These are phyloP conservation scores for Desmophyllum pertusum DNA, from an alignment of 92 coral and sea anemone species.

Conservation along the genomic window DNA sequence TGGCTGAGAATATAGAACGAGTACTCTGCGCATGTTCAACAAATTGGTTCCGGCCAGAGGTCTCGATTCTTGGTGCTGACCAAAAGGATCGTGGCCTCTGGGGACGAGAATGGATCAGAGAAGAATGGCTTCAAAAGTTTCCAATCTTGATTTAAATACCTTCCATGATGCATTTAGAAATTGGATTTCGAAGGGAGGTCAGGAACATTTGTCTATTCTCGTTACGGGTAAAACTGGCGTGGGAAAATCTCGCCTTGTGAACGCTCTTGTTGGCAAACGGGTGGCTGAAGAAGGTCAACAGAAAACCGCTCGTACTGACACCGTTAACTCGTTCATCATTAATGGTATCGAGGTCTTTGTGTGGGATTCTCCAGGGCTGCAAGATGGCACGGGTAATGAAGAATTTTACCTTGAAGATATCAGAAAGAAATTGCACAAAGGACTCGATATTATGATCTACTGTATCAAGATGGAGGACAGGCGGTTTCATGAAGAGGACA, in stretches of 20 bases:
- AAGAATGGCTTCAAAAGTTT: neutral
- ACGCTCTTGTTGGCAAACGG: slow-evolving; percentile 37
- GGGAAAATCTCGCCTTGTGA: slow-evolving; percentile 55
- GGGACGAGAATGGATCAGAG: no score
- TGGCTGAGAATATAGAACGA: no score
- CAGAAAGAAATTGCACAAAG: neutral
- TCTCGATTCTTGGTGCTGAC: no score
- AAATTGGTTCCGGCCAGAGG: no score
- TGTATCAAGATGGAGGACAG: slow-evolving; percentile 57
- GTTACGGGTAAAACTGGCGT: slow-evolving; percentile 63
- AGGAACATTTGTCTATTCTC: slow-evolving; percentile 10
- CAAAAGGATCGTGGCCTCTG: no score
- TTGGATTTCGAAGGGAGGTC: neutral
- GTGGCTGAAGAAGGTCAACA: slow-evolving; percentile 41
- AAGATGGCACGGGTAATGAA: slow-evolving; percentile 32
- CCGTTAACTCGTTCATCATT: neutral
- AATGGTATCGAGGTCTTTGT: slow-evolving; percentile 10
- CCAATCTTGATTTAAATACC: neutral
- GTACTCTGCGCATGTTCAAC: no score
- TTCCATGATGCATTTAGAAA: neutral
- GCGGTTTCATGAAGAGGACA: slow-evolving; percentile 23
- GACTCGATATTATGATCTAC: slow-evolving; percentile 44
- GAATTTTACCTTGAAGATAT: slow-evolving; percentile 22
- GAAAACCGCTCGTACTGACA: neutral
- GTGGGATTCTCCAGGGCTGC: slow-evolving; percentile 61